Conservation (phyloP, 2,888 invertebrate genomes). For the Strigamia maritima region DNA sequence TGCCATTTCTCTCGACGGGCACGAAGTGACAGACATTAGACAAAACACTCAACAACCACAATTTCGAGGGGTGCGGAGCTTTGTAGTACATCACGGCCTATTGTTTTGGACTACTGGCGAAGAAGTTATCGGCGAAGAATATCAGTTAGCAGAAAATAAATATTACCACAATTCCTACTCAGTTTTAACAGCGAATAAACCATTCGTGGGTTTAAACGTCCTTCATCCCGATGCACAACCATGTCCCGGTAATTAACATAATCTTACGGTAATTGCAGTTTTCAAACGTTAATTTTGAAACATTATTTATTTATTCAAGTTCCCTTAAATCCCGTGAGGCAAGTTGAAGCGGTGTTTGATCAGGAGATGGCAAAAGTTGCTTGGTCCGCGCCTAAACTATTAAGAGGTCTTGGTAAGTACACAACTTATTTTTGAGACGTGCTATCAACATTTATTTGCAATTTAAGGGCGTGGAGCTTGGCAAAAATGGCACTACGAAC, state of each 20-base stretch:
- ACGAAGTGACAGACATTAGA: conserved; percentile 68
- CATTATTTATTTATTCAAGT: conserved; percentile 51
- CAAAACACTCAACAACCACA: conserved; percentile 69
- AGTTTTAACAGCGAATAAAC: conserved; percentile 53
- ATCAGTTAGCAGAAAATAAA: conserved; percentile 63
- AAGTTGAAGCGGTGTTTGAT: conserved; percentile 75
- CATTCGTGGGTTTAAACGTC: conserved; percentile 58
- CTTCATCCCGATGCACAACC: conserved; percentile 72
- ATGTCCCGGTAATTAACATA: conserved; percentile 48
- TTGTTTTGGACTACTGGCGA: conserved; percentile 84
- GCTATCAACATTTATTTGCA: conserved; percentile 38
- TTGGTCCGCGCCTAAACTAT: conserved; percentile 75
- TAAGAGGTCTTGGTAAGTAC: conserved; percentile 68
- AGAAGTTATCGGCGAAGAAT: conserved; percentile 74
- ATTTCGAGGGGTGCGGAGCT: conserved; percentile 69
- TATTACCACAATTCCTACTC: conserved; percentile 74
- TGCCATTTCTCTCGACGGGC: conserved; percentile 77
- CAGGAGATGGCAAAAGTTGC: conserved; percentile 65
- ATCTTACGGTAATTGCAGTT: neutral
- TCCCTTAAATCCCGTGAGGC: conserved; percentile 72
- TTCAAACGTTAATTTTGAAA: too few relatives aligned
- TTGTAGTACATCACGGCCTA: conserved; percentile 70
- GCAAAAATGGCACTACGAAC: conserved; percentile 75
- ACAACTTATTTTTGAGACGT: neutral
- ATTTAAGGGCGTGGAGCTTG: conserved; percentile 61